Base-by-base conservation (phyloP, 2,797 vertebrate genomes). In the Stomatorhinus walkeri region DNA sequence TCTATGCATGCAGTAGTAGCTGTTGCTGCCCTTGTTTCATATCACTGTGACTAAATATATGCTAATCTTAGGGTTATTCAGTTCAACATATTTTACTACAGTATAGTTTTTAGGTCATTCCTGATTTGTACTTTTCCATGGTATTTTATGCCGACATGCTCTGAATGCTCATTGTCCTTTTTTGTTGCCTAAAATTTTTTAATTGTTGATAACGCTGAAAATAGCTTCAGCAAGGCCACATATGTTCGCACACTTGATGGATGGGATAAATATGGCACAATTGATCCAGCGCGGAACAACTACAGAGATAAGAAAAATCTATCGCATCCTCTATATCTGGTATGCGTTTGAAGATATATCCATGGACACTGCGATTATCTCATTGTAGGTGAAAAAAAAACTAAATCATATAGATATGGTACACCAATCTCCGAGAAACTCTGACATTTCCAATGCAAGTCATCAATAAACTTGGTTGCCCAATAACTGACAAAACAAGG, bases 401-500 rank as follows among this genome's bases (percentile, higher is more conserved):
- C 49, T 59, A 61, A 51, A 68, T 86, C 52, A 52, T 46, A 89
- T 88, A 51, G 89, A 89, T 89, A 48, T 68, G 64, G 89, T 90
- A 56, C 88, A 90, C 87, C 88, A 61, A 89, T 88, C 91, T 89
- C 79, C 89, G 59, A 88, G 81, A 87, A 91, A 84, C 64, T 85
- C 87, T 91, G 88, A 89, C 85, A 89, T 76, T 51, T 81, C 88
- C 90, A 90, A 51, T 54, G 52, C 51, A 87, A 88, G 89, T 89
- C 89, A 90, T 90, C 89, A 88, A 86, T 91, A 91, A 91, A 89
- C 87, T 59, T 56, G 43, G 88, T 49, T 28, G 43, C 87, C 88
- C 89, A 90, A 90, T 89, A 85, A 85, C 90, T 88, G 89, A 92
- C 88, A 91, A 90, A 91, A 90, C 28, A 89, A 89, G 88, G 87